Evolutionary conservation across 1,140 invertebrate genomes (phyloP), one percentile per base, ranked within the genome.

Genomic region (Tetramorium alpestre): DNA sequence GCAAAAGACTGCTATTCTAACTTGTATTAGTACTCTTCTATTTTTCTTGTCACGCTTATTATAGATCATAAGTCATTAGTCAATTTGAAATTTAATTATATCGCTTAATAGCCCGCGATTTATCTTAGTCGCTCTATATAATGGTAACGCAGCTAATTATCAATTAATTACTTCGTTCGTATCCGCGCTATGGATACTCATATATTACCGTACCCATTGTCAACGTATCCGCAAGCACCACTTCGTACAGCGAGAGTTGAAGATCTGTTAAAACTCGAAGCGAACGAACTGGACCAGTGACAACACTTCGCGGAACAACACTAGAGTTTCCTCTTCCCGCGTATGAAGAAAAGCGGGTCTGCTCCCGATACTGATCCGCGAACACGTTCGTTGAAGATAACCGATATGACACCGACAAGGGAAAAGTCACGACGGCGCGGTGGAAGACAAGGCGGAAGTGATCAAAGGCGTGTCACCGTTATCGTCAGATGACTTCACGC

Each of bases 391-490:
- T 54, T 41, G 4, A 38, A 77, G 77, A 84, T 64, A 80, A 84
- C 11, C 18, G 51, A 81, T 77, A 78, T 56, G 85, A 64, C 33
- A 33, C 22, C 16, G 38, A 41, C 18, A 22, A 64, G 5, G 25
- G 33, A 7, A 8, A 3, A n/a, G 38, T 28, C 18, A 72, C 8
- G 33, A 62, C 65, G 77, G 75, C 72, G 64, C 77, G 86, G 76
- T 69, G 89, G 76, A 88, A 91, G 89, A 88, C 88, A 60, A 87
- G 88, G 89, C 89, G 89, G 89, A 90, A 91, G 88, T 78, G 70
- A 85, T 90, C 89, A 90, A 91, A 91, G 90, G 90, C 87, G 89
- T 91, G 90, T 91, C 90, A 91, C 89, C 87, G 90, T 90, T 91
- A 91, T 91, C 90, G 89, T 87, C 82, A 88, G 84, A 91, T 90